Conservation (phyloP, 2,113 vertebrate species). For the Oenanthe melanoleuca region DNA sequence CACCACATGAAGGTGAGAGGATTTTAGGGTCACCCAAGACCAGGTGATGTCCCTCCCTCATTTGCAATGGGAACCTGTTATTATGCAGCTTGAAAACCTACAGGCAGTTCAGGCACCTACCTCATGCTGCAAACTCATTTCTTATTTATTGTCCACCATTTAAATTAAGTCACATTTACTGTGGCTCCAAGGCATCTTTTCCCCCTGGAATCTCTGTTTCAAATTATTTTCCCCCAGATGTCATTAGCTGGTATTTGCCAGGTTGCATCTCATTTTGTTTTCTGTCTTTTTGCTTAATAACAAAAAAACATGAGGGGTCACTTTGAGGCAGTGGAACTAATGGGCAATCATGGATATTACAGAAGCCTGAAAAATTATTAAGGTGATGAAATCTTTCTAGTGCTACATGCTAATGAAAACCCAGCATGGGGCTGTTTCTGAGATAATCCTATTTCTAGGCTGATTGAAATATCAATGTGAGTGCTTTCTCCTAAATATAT, state of each 20-base stretch:
- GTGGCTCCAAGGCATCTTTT: constrained; percentile 23
- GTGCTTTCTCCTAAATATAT: not conserved
- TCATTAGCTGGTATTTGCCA: constrained; percentile 1
- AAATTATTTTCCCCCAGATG: constrained; percentile 25
- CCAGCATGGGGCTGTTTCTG: constrained; percentile 28
- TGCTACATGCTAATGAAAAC: constrained; percentile 37
- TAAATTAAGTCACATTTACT: constrained; percentile 17
- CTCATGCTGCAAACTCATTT: constrained; percentile 4
- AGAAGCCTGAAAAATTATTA: constrained; percentile 51
- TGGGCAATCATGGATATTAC: constrained; percentile 28
- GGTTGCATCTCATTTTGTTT: constrained; percentile 50
- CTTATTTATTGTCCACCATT: constrained; percentile 54
- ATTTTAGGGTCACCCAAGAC: not conserved
- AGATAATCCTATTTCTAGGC: constrained; percentile 20
- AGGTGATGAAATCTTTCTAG: constrained; percentile 54
- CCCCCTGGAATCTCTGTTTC: not conserved
- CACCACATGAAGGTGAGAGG: not conserved
- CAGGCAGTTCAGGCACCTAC: not conserved
- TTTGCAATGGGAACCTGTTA: not conserved
- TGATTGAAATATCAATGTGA: constrained; percentile 36
- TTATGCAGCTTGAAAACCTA: not conserved
- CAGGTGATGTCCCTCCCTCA: not conserved
- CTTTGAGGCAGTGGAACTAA: constrained; percentile 39
- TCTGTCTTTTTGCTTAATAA: constrained; percentile 16
- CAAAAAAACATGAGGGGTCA: constrained; percentile 29